Percentiles rank a stretch among this genome's conserved stretches.
Conservation (phyloP, 2,888 invertebrate genomes). For the Cantharis nigra region DNA sequence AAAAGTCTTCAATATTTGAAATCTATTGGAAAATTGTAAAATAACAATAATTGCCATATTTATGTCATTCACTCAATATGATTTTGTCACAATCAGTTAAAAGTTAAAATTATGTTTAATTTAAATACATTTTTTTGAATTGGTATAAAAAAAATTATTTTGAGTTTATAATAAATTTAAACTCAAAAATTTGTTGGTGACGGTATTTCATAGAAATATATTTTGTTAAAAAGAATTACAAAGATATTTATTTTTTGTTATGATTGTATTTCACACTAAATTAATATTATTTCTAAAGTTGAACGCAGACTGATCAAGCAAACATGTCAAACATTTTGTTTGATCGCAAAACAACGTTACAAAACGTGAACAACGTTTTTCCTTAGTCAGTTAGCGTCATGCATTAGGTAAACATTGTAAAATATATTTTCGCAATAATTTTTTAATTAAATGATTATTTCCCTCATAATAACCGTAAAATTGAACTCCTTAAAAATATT, state of each 20-base stretch:
- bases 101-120: background rate
- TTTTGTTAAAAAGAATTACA: background rate
- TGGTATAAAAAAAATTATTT: background rate
- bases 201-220: background rate
- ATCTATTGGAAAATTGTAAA: slow-evolving; percentile 8
- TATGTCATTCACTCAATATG: background rate
- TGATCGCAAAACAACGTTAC: no score
- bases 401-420: no score
- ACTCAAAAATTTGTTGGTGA: background rate
- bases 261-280: background rate
- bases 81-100: background rate
- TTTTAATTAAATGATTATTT: no score
- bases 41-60: background rate
- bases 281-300: no score
- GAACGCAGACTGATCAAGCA: no score
- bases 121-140: background rate
- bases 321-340: no score
- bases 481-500: no score
- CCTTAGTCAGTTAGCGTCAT: no score
- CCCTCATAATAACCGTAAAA: no score
- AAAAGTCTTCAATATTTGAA: slow-evolving; percentile 38
- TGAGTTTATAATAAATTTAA: background rate
- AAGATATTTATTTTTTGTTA: background rate
- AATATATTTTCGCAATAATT: no score
- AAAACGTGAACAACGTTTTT: no score